phyloP scores from a whole-genome alignment of 1,140 invertebrate genomes.

The Drosophila ercepeae region DNA sequence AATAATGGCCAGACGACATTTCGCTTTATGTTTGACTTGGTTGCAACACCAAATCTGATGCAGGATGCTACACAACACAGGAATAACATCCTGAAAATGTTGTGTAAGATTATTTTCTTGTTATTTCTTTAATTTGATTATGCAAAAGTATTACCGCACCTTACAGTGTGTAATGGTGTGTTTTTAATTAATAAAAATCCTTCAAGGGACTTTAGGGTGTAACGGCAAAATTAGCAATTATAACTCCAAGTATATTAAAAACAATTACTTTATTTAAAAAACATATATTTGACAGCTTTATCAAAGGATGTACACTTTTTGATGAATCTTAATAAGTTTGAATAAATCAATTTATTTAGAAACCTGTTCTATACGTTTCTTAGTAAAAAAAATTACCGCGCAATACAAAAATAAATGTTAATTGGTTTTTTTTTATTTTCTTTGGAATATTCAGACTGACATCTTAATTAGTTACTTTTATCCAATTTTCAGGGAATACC shows the following conservation, averaged over 20 bases:
- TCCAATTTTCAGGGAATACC: not conserved
- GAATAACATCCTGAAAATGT: conserved; percentile 19
- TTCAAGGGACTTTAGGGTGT: no score
- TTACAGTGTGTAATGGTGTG: not conserved
- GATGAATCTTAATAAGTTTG: no score
- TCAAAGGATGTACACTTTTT: no score
- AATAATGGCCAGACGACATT: conserved; percentile 56
- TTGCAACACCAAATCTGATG: conserved; percentile 39
- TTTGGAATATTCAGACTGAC: not conserved
- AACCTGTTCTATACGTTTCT: no score
- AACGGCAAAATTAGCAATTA: no score
- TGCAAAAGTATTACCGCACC: conserved; percentile 6
- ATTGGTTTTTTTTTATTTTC: no score
- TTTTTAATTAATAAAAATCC: not conserved
- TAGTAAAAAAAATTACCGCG: no score
- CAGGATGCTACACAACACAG: conserved; percentile 21
- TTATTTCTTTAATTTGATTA: conserved; percentile 38
- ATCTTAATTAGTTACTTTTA: not conserved
- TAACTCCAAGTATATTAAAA: no score
- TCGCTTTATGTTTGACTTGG: conserved; percentile 53
- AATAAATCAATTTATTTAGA: no score
- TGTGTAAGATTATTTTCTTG: conserved; percentile 45
- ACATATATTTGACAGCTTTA: no score
- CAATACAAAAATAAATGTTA: no score
- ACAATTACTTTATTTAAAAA: no score